A percentile compares a stretch with the other conserved stretches of the same genome.
phyloP scores from a whole-genome alignment of 2,113 vertebrate genomes.

The Sander vitreus region DNA sequence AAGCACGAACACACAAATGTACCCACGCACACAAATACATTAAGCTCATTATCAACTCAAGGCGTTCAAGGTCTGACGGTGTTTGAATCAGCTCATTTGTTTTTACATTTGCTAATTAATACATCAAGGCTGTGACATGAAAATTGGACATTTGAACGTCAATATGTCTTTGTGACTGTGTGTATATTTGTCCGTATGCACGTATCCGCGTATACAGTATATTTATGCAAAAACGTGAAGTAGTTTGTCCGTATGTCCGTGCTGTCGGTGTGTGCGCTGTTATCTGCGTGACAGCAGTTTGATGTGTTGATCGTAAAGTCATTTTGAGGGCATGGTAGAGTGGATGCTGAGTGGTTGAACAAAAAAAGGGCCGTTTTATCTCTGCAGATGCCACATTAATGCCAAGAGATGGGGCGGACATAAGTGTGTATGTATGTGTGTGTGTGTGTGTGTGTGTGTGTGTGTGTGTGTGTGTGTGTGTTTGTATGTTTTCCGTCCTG shows the following conservation, averaged over 20 bases:
- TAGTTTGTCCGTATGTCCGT: background rate
- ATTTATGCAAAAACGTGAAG: background rate
- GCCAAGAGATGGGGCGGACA: slow-evolving; percentile 9
- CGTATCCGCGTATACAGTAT: background rate
- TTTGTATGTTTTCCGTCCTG: slow-evolving; percentile 34
- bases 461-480: slow-evolving; percentile 41
- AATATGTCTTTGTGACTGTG: background rate
- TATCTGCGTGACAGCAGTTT: slow-evolving; percentile 29
- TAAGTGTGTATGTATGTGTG: slow-evolving; percentile 13
- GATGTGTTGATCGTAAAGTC: slow-evolving; percentile 48
- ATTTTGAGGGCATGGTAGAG: slow-evolving; percentile 31
- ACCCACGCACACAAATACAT: slow-evolving; percentile 3
- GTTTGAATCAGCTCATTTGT: slow-evolving; percentile 46
- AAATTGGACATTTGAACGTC: slow-evolving; percentile 35
- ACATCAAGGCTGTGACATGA: slow-evolving; percentile 33
- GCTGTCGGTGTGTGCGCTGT: slow-evolving; percentile 8
- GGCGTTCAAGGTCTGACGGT: slow-evolving; percentile 26
- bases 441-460: slow-evolving; percentile 26
- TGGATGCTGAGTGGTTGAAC: slow-evolving; percentile 31
- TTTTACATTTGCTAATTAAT: slow-evolving; percentile 54
- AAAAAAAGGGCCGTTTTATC: slow-evolving; percentile 43
- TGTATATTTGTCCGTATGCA: background rate
- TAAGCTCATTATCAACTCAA: slow-evolving; percentile 37
- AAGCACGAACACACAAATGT: background rate
- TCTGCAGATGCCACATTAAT: slow-evolving; percentile 50